Evolutionary conservation across 2,888 invertebrate species (phyloP).

Genomic region (Clistopyga incitator): DNA sequence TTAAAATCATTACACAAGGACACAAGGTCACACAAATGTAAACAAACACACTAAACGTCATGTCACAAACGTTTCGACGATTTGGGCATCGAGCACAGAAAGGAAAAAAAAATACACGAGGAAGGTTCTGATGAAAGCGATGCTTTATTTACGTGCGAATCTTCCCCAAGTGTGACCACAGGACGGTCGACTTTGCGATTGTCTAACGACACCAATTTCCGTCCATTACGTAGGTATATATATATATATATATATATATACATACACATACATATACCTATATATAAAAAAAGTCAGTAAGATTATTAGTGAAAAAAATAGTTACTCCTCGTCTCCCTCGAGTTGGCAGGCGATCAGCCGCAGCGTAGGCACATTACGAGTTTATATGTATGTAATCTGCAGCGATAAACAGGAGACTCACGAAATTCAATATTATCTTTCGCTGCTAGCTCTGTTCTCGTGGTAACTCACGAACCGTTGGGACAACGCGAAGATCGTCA

Average conservation of each 20-base stretch:
- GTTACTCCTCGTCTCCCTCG: constrained; percentile 54
- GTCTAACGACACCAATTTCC: background rate
- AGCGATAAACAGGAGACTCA: constrained; percentile 1
- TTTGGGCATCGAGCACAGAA: background rate
- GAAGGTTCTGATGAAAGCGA: background rate
- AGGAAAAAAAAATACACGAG: background rate
- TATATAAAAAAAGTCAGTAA: background rate
- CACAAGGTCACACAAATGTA: background rate
- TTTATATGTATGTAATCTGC: background rate
- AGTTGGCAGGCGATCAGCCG: constrained; percentile 53
- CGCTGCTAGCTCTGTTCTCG: constrained; percentile 41
- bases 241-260: constrained; percentile 1
- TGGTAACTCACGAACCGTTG: constrained; percentile 34
- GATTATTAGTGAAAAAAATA: constrained; percentile 16
- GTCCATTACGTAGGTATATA: background rate
- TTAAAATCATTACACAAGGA: background rate
- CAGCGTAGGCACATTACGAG: constrained; percentile 30
- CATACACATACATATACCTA: background rate
- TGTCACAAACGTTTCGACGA: background rate
- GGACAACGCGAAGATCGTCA: constrained; percentile 42
- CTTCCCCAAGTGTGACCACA: background rate
- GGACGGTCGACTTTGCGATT: background rate
- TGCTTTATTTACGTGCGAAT: constrained; percentile 31
- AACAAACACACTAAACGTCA: constrained; percentile 12
- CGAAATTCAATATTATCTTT: constrained; percentile 54